phyloP scores from a whole-genome alignment of 2,113 vertebrate species.

The Prinia subflava region DNA sequence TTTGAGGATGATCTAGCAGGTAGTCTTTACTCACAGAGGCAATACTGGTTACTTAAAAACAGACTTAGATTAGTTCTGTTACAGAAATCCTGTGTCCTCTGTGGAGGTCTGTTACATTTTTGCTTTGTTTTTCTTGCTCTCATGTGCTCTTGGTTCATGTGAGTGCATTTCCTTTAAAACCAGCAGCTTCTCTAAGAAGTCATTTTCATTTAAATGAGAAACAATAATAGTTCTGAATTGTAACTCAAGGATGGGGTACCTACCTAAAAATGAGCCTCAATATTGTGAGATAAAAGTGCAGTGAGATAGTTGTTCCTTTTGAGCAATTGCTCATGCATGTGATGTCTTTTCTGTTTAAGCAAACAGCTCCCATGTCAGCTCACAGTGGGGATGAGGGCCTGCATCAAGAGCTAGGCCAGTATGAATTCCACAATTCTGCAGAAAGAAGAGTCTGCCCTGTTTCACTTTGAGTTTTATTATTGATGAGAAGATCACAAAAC shows the following conservation, averaged over 20 bases:
- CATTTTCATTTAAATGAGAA: background rate
- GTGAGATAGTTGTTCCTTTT: background rate
- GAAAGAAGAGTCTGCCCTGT: background rate
- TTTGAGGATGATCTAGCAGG: background rate
- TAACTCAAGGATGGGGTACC: background rate
- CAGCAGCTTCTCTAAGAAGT: background rate
- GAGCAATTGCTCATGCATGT: background rate
- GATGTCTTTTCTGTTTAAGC: background rate
- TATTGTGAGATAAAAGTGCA: background rate
- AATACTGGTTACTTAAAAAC: background rate
- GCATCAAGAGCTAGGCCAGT: background rate
- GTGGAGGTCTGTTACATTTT: background rate
- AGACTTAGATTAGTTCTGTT: background rate
- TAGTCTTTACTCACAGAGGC: background rate
- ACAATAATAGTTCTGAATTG: background rate
- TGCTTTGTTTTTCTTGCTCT: background rate
- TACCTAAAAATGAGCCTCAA: background rate
- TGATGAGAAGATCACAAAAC: background rate
- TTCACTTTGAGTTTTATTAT: background rate
- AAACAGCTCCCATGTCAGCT: background rate
- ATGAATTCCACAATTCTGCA: background rate
- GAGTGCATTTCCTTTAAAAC: background rate
- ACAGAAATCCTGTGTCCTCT: background rate
- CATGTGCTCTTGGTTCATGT: background rate
- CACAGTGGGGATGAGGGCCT: background rate